Percentiles rank a stretch among this genome's conserved stretches.
Evolutionary conservation across 2,113 vertebrate species (phyloP).

Genomic region (Lampris megalopsis): DNA sequence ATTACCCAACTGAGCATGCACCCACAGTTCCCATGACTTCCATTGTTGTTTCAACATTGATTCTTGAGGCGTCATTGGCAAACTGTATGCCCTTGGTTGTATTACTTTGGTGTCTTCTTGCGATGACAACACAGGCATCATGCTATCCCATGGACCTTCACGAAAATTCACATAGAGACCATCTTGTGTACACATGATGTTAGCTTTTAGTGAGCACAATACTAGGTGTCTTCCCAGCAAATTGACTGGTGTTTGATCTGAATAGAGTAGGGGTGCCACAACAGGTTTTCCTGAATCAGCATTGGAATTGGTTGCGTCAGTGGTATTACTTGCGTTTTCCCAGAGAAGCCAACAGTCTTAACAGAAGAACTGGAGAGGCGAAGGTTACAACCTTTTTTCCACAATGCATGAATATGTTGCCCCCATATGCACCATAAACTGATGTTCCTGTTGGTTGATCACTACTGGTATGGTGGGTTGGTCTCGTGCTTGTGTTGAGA

Average conservation of each 20-base stretch:
- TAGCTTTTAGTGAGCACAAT: no score
- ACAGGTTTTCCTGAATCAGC: not conserved
- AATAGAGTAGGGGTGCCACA: not conserved
- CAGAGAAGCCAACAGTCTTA: not conserved
- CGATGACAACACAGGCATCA: no score
- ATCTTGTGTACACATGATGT: no score
- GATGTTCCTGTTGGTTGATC: not conserved
- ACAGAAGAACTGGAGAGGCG: not conserved
- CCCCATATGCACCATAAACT: not conserved
- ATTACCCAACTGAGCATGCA: no score
- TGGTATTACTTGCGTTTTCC: not conserved
- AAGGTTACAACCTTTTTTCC: not conserved
- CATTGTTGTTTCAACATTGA: no score
- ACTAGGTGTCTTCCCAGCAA: not conserved
- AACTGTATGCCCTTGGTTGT: no score
- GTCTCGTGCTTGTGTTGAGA: not conserved
- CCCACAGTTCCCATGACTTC: no score
- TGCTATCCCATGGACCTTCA: no score
- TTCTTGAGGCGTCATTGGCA: no score
- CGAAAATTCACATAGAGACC: no score
- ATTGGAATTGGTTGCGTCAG: not conserved
- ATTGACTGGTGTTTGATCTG: not conserved
- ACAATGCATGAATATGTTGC: conserved; percentile 1
- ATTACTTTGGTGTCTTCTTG: no score
- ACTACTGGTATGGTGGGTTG: conserved; percentile 3